A percentile compares a stretch with the other conserved stretches of the same genome.
Conservation (phyloP, 2,113 vertebrate species). For the Psammodynastes pulverulentus region DNA sequence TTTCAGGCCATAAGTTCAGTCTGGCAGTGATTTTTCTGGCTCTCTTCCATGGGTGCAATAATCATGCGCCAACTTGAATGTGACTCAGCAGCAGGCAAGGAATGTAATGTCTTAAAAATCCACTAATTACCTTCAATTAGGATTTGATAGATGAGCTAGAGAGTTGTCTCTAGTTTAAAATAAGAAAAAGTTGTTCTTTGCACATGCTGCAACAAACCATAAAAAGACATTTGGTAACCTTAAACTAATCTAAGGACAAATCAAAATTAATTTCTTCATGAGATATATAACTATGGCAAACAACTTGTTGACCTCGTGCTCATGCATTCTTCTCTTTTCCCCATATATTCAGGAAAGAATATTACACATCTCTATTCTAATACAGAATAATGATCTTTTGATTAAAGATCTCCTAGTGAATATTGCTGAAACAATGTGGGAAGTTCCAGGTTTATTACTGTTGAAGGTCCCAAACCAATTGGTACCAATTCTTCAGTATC, state of each 20-base stretch:
- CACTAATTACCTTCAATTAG: background rate
- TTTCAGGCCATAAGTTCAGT: background rate
- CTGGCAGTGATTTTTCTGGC: background rate
- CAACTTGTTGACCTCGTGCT: background rate
- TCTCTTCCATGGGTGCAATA: conserved; percentile 9
- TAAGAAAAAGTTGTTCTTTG: background rate
- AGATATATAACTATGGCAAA: background rate
- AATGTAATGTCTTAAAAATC: background rate
- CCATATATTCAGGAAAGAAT: background rate
- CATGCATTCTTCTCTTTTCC: background rate
- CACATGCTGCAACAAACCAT: rapidly evolving
- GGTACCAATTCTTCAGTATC: background rate
- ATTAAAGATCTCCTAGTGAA: background rate
- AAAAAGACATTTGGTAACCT: background rate
- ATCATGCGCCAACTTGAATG: conserved; percentile 1
- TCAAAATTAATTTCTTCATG: background rate
- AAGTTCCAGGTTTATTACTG: background rate
- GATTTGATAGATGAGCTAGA: background rate
- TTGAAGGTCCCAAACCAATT: background rate
- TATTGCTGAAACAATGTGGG: background rate
- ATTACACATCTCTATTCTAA: background rate
- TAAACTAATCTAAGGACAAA: background rate
- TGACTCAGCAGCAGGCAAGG: background rate
- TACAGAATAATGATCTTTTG: background rate
- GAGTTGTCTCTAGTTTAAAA: background rate